Conservation (phyloP, 2,797 vertebrate species). For the Gymnoscopelus braueri region DNA sequence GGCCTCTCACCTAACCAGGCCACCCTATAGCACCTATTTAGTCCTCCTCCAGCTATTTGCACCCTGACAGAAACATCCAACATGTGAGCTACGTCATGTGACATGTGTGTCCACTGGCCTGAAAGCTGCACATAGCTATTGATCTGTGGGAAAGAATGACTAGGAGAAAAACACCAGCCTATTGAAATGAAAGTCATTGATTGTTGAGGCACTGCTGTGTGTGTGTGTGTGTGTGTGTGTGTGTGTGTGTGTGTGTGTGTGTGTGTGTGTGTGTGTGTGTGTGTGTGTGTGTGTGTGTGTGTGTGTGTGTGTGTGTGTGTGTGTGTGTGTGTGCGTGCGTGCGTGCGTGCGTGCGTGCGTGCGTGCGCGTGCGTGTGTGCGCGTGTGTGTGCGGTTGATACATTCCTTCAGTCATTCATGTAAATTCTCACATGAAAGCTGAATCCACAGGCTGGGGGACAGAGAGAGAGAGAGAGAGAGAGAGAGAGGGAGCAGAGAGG, state of each 20-base stretch:
- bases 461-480: no score
- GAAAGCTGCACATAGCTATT: slow-evolving; percentile 48
- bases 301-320: slow-evolving; percentile 15
- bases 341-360: slow-evolving; percentile 23
- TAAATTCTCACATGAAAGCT: no score
- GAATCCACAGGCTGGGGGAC: no score
- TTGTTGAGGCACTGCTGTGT: slow-evolving; percentile 31
- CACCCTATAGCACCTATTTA: slow-evolving; percentile 40
- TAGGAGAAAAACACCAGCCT: background rate
- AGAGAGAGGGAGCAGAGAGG: no score
- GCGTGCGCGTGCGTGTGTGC: no score
- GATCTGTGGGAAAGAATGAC: slow-evolving; percentile 61
- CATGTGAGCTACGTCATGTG: no score
- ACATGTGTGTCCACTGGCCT: slow-evolving; percentile 61
- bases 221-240: background rate
- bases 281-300: slow-evolving; percentile 14
- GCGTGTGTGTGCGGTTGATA: no score
- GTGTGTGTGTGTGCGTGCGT: background rate
- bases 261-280: slow-evolving; percentile 5
- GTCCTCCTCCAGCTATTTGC: background rate
- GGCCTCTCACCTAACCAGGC: slow-evolving; percentile 35
- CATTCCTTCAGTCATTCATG: no score
- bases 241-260: no score
- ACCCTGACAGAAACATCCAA: slow-evolving; percentile 24
- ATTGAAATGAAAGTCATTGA: slow-evolving; percentile 58